Conservation (phyloP, 2,888 invertebrate genomes). For the Abrostola triplasia region DNA sequence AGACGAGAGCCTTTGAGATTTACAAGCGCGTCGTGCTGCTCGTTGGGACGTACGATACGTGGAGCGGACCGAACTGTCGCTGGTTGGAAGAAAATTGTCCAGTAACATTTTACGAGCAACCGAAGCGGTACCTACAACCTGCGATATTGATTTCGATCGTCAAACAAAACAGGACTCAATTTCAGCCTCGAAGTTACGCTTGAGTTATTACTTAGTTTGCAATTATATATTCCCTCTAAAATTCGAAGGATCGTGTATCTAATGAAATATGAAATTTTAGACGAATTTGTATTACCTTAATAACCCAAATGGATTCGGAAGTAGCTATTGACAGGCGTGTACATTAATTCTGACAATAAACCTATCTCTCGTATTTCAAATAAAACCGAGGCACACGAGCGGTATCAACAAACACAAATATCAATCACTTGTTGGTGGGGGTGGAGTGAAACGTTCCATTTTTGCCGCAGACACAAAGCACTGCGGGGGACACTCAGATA, state of each 20-base stretch:
- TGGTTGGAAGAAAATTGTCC: too few species aligned
- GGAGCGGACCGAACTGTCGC: too few species aligned
- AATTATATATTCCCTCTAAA: too few species aligned
- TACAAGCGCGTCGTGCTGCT: not conserved
- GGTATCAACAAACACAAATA: constrained; percentile 2
- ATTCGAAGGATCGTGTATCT: not conserved
- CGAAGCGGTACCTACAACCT: too few species aligned
- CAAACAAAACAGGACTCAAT: too few species aligned
- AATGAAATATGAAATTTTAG: not conserved
- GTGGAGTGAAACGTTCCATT: not conserved
- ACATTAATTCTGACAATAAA: constrained; percentile 1
- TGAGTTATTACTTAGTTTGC: too few species aligned
- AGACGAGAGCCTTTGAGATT: not conserved
- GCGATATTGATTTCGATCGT: too few species aligned
- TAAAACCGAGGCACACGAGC: constrained; percentile 6
- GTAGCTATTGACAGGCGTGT: constrained; percentile 4
- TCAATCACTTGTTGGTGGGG: not conserved
- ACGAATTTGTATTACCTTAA: constrained; percentile 1
- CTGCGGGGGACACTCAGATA: not conserved
- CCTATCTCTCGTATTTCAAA: constrained; percentile 3
- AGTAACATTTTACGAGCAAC: too few species aligned
- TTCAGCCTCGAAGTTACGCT: too few species aligned
- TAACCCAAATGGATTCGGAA: constrained; percentile 3
- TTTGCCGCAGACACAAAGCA: not conserved
- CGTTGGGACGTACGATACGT: not conserved